Evolutionary conservation across 53 echinoderm and acorn worm species (phyloP).

Genomic region (Echinarachnius parma): DNA sequence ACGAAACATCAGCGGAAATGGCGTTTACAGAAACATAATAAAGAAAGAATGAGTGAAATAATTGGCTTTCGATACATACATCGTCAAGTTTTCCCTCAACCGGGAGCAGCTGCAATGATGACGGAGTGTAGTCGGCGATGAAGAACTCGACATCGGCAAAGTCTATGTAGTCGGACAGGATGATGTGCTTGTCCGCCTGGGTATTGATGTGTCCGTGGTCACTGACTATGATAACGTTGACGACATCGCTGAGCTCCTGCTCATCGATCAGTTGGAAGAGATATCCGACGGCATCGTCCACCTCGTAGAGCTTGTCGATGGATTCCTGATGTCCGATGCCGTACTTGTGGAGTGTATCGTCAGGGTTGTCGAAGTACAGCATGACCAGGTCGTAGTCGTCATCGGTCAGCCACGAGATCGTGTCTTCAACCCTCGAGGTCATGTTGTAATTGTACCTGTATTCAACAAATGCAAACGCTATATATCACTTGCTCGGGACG

Average conservation of each 20-base stretch:
- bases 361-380: constrained; percentile 65
- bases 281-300: constrained; percentile 63
- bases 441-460: constrained; percentile 26
- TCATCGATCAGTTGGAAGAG: constrained; percentile 53
- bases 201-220: constrained; percentile 71
- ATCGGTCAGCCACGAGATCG: constrained; percentile 66
- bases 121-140: constrained; percentile 62
- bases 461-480: too few relatives aligned
- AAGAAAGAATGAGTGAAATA: too few relatives aligned
- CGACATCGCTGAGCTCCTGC: constrained; percentile 20
- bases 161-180: constrained; percentile 76
- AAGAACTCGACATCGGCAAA: constrained; percentile 62
- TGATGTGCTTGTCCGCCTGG: constrained; percentile 28
- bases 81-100: constrained; percentile 58
- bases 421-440: constrained; percentile 40
- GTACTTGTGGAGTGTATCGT: constrained; percentile 57
- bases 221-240: constrained; percentile 65
- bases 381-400: constrained; percentile 72
- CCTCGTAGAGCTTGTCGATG: constrained; percentile 44
- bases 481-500: too few relatives aligned
- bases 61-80: too few relatives aligned
- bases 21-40: too few relatives aligned
- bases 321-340: constrained; percentile 55
- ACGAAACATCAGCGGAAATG: too few relatives aligned
- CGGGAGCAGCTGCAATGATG: constrained; percentile 63